These are phyloP conservation scores for Macrotis lagotis DNA, from an alignment of 2,113 vertebrate species.

Conservation along the genomic window DNA sequence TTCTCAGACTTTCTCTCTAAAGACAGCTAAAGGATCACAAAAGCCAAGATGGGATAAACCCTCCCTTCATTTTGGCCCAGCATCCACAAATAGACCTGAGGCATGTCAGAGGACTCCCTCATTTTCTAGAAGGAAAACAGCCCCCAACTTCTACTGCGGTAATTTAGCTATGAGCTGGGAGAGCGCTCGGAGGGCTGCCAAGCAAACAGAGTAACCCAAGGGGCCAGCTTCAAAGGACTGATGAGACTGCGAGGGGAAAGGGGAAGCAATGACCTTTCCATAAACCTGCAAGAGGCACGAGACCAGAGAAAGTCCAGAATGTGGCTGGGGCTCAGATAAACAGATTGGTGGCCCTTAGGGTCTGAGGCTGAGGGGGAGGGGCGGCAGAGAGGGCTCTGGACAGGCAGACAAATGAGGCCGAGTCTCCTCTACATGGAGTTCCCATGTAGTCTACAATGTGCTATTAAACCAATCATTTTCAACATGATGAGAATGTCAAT, in stretches of 20 bases:
- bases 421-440: background rate
- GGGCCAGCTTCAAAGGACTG: background rate
- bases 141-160: background rate
- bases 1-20: background rate
- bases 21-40: background rate
- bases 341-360: background rate
- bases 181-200: background rate
- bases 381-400: background rate
- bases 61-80: background rate
- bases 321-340: fast-evolving
- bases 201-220: fast-evolving
- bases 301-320: background rate
- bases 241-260: background rate
- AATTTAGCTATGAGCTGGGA: background rate
- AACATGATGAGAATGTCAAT: background rate
- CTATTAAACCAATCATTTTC: background rate
- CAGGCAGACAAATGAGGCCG: background rate
- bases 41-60: background rate
- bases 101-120: background rate
- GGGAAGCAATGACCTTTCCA: background rate
- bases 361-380: background rate
- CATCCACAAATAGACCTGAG: background rate
- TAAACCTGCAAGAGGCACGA: background rate
- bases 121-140: background rate
- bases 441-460: background rate